Base-by-base conservation (phyloP, 2,113 vertebrate genomes). In the Stigmatopora nigra region DNA sequence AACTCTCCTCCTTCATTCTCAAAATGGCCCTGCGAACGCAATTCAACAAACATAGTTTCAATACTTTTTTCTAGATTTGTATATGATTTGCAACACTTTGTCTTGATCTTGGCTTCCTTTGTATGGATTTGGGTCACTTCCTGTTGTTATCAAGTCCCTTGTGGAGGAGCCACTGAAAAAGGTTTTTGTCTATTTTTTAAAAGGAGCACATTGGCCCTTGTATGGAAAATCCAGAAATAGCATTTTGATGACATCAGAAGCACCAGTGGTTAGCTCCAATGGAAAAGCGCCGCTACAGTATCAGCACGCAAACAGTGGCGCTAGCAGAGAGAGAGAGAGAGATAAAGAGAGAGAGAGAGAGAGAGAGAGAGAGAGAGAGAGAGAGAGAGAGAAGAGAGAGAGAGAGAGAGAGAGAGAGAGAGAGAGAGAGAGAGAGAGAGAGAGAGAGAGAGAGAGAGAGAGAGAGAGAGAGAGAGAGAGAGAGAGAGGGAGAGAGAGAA, bases 1-100 rank as follows among this genome's bases (percentile, higher is more conserved):
- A 89, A 84, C 92, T 94, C 88, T 96, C 95, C 84, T 99, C 95
- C 91, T 97, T 99, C 95, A 99, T 98, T 86, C 87, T 87, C 89
- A 85, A 91, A 78, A 88, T 68, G 5, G 38, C 25, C 25, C 25
- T 31, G 25, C 25, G 1, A 31, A 31, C 25, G 1, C 1, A 31
- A 31, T 31, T 31, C 25, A 31, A 31, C 25, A 31, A 31, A 31
- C 3, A 31, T 31, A 31, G 25, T 31, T 31, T 31, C 25, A 31
- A n/a, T n/a, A n/a, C n/a, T n/a, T n/a, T n/a, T n/a, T n/a, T n/a
- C n/a, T n/a, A n/a, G n/a, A n/a, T n/a, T n/a, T n/a, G 25, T 31
- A 31, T 31, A 31, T 31, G 25, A 31, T 31, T 31, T 31, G 1
- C 25, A 31, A 31, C 25, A 31, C 25, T 31, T 31, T 31, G 25